phyloP scores from a whole-genome alignment of 53 echinoderm and acorn worm genomes.

The Holothuria leucospilota region DNA sequence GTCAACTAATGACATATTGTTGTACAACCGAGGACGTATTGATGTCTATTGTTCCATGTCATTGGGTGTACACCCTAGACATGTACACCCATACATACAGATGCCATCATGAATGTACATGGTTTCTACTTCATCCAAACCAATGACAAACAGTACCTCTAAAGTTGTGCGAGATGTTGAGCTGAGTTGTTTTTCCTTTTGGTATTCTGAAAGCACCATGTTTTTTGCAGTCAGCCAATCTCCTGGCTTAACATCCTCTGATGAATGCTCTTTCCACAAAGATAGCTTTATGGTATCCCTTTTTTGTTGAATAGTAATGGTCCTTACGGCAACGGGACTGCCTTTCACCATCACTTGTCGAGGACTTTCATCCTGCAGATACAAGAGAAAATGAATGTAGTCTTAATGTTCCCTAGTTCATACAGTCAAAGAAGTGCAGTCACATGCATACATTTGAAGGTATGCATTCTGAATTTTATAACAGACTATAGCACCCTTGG shows the following conservation, averaged over 20 bases:
- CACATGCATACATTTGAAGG: too few relatives aligned
- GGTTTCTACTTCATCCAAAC: too few relatives aligned
- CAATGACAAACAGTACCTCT: background rate
- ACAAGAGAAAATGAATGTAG: background rate
- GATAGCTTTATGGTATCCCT: constrained; percentile 14
- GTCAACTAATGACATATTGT: too few relatives aligned
- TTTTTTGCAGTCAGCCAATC: constrained; percentile 19
- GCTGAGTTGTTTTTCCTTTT: constrained; percentile 25
- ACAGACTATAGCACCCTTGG: too few relatives aligned
- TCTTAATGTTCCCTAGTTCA: background rate
- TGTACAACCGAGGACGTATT: too few relatives aligned
- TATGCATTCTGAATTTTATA: too few relatives aligned
- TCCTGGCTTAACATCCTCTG: constrained; percentile 10
- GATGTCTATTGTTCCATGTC: too few relatives aligned
- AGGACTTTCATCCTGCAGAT: constrained; percentile 27
- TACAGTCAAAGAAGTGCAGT: too few relatives aligned
- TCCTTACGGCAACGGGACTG: constrained; percentile 4
- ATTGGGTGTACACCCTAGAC: too few relatives aligned
- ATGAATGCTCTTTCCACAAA: constrained; percentile 6
- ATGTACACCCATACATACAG: too few relatives aligned
- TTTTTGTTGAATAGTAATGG: background rate
- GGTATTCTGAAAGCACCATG: constrained; percentile 1
- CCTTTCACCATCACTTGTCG: constrained; percentile 14
- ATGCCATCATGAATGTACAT: too few relatives aligned
- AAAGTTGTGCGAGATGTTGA: constrained; percentile 24